Conservation (phyloP, 2,888 invertebrate species). For the Tetragonisca angustula region DNA sequence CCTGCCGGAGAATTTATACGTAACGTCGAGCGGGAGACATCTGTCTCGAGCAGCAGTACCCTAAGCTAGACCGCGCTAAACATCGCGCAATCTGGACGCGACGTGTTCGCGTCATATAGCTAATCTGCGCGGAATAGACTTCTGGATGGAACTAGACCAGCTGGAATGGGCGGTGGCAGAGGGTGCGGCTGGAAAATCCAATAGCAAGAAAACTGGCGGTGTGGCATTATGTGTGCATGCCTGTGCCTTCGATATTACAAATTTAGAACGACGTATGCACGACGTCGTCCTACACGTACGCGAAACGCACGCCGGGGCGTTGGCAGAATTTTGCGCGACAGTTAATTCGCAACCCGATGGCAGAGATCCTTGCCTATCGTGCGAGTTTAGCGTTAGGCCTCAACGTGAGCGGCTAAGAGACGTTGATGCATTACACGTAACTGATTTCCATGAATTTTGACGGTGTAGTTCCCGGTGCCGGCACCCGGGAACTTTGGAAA, state of each 20-base stretch:
- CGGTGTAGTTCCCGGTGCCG: not conserved
- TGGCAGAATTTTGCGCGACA: not conserved
- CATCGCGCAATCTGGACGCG: slow-evolving; percentile 20
- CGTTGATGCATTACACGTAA: not conserved
- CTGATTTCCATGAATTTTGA: not conserved
- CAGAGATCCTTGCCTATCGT: not conserved
- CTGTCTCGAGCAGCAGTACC: slow-evolving; percentile 31
- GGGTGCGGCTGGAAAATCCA: slow-evolving; percentile 9
- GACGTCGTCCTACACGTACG: not conserved
- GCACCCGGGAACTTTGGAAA: not conserved
- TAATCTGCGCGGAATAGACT: slow-evolving; percentile 17
- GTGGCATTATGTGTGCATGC: too few relatives aligned
- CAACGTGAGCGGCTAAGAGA: not conserved
- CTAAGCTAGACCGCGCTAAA: slow-evolving; percentile 3
- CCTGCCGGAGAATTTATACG: slow-evolving; percentile 15
- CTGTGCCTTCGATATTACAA: not conserved
- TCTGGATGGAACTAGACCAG: not conserved
- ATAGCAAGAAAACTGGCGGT: slow-evolving; percentile 20
- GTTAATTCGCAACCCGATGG: slow-evolving; percentile 2
- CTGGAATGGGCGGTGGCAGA: not conserved
- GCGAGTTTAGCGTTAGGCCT: not conserved
- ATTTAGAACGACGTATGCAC: not conserved
- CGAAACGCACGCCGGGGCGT: not conserved
- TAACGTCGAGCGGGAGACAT: slow-evolving; percentile 11
- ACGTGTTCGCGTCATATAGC: slow-evolving; percentile 14